Evolutionary conservation across 2,888 invertebrate genomes (phyloP).

Genomic region (Salpingus planirostris): DNA sequence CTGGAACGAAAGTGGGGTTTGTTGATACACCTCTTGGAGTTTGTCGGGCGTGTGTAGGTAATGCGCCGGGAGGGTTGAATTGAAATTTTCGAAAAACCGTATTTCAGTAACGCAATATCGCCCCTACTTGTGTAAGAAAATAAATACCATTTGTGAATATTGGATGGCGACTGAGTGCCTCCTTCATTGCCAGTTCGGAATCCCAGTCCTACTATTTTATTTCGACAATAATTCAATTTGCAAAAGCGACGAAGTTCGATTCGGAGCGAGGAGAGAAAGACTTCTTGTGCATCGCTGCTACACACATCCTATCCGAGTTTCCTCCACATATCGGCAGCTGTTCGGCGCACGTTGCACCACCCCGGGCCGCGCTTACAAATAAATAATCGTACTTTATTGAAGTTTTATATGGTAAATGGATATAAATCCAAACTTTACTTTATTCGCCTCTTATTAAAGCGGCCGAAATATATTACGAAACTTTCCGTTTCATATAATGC

Average conservation of each 20-base stretch:
- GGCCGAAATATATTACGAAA: slow-evolving; percentile 2
- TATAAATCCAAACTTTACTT: slow-evolving; percentile 7
- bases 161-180: slow-evolving; percentile 26
- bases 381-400: slow-evolving; percentile 17
- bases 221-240: slow-evolving; percentile 27
- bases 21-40: too few species aligned
- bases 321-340: slow-evolving; percentile 23
- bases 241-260: slow-evolving; percentile 26
- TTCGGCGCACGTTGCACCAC: slow-evolving; percentile 17
- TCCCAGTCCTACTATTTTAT: slow-evolving; percentile 25
- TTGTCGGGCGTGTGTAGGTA: too few species aligned
- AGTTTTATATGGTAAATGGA: slow-evolving; percentile 9
- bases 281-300: slow-evolving; percentile 15
- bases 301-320: too few species aligned
- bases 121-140: slow-evolving; percentile 23
- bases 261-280: slow-evolving; percentile 10
- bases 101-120: slow-evolving; percentile 22
- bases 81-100: slow-evolving; percentile 16
- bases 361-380: slow-evolving; percentile 16
- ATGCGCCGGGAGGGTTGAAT: slow-evolving; percentile 6
- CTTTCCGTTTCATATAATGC: slow-evolving; percentile 1
- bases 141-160: slow-evolving; percentile 27
- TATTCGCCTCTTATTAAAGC: slow-evolving; percentile 2
- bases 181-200: slow-evolving; percentile 23
- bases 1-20: too few species aligned